Conservation (phyloP, 2,797 vertebrate genomes). For the Phalanger gymnotis region DNA sequence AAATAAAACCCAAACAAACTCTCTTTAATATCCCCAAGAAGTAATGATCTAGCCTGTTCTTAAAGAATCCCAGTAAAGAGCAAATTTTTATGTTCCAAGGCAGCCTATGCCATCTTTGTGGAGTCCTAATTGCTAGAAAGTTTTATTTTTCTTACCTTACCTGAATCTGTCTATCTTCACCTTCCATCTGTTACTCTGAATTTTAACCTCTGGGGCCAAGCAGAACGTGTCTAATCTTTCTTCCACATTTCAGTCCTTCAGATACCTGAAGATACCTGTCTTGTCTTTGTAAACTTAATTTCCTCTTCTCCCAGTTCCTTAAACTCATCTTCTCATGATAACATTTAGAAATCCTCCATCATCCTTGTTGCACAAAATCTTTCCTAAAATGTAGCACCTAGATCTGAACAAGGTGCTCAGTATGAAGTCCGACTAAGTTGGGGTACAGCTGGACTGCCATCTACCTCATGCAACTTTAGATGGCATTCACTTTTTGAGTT, state of each 20-base stretch:
- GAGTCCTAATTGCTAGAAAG: not conserved
- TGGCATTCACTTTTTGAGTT: not conserved
- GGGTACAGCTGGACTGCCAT: no score
- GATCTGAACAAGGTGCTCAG: not conserved
- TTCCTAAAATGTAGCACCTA: not conserved
- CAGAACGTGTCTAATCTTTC: not conserved
- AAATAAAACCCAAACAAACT: no score
- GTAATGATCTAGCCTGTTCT: not conserved
- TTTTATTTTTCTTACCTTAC: not conserved
- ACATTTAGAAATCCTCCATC: not conserved
- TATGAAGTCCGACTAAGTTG: not conserved
- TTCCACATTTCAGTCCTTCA: not conserved
- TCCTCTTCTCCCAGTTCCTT: not conserved
- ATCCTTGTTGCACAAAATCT: not conserved
- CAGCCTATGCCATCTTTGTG: not conserved
- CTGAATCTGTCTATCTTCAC: not conserved
- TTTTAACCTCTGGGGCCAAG: not conserved
- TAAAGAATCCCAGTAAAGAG: not conserved
- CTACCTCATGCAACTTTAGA: no score
- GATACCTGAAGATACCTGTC: not conserved
- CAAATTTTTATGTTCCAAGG: not conserved
- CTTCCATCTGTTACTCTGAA: not conserved
- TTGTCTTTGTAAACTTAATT: not conserved
- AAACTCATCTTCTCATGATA: not conserved
- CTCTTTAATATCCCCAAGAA: not conserved